Conservation (phyloP, 2,113 vertebrate genomes). For the Ptychochromis oligacanthus region DNA sequence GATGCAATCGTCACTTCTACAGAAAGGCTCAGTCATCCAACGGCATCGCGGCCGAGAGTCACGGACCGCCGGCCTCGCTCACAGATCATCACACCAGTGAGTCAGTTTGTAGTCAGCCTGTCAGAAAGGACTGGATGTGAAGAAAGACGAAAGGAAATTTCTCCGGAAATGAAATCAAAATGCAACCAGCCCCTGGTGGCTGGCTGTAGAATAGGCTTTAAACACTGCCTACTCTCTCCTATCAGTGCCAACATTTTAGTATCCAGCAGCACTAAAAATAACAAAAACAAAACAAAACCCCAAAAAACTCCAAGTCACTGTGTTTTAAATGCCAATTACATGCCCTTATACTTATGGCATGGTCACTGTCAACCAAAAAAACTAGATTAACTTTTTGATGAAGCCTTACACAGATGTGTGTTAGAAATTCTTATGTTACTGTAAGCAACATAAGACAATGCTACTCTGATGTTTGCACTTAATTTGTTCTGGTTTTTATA, state of each 20-base stretch:
- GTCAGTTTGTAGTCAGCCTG: slow-evolving; percentile 53
- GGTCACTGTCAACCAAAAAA: background rate
- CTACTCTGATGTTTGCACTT: background rate
- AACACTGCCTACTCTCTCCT: background rate
- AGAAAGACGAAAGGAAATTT: background rate
- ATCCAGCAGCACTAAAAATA: background rate
- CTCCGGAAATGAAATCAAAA: background rate
- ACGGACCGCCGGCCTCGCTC: slow-evolving; percentile 94
- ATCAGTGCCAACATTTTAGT: background rate
- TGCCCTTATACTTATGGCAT: background rate
- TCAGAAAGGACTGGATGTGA: background rate
- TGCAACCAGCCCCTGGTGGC: background rate
- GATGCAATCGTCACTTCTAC: slow-evolving; percentile 88
- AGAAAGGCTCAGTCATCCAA: slow-evolving; percentile 96
- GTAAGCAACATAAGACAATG: background rate
- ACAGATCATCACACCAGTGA: slow-evolving; percentile 92
- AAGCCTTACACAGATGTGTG: background rate
- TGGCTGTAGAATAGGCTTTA: accelerated
- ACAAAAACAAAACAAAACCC: background rate
- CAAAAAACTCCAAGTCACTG: no score
- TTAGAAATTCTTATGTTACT: background rate
- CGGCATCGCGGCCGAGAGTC: slow-evolving; percentile 90
- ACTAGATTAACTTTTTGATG: background rate
- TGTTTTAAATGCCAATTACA: no score
- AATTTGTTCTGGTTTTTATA: background rate